Evolutionary conservation across 2,888 invertebrate genomes (phyloP), one percentile per base, ranked within the genome.

Genomic region (Aphidius colemani): DNA sequence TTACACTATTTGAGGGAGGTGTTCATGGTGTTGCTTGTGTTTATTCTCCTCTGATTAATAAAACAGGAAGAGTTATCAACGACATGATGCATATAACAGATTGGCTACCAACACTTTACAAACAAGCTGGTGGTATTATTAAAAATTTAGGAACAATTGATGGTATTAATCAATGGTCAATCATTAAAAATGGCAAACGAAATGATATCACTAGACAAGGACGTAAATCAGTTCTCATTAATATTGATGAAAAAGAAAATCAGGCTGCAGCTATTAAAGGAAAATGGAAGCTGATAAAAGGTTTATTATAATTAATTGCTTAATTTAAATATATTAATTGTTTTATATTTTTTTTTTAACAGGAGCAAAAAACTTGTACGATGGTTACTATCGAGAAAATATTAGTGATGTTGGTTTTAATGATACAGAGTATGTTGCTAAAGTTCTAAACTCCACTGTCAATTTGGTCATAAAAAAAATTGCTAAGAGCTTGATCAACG

Each of bases 1-100:
- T 88, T 70, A 89, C 92, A 0, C 85, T 93, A 0, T 94, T 91
- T 88, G 96, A 97, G 83, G 96, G 96, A 4, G 95, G 88, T 0
- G 86, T 94, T 0, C 85, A 94, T 63, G 91, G 90, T 0, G 88
- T 88, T 0, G 92, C 91, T 0, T 88, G 91, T 53, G 84, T 95
- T 58, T 94, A 91, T 88, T 90, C 89, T 73, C 89, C 92, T 0
- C 68, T 85, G 44, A 76, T 88, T n/a, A 77, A 83, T 53, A 83
- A 86, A 7, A 76, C 77, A 18, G 79, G 84, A 10, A 85, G 87
- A 71, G 85, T 92, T 0, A 88, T 86, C 8, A 81, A 85, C 18
- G 84, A 88, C 57, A 83, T 93, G 58, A 88, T 95, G 77, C 94
- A 94, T 75, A 88, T 95, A 9, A 88, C 88, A 6, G 95, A 96